Evolutionary conservation across 2,797 vertebrate species (phyloP).

Genomic region (Halcyon smyrnensis): DNA sequence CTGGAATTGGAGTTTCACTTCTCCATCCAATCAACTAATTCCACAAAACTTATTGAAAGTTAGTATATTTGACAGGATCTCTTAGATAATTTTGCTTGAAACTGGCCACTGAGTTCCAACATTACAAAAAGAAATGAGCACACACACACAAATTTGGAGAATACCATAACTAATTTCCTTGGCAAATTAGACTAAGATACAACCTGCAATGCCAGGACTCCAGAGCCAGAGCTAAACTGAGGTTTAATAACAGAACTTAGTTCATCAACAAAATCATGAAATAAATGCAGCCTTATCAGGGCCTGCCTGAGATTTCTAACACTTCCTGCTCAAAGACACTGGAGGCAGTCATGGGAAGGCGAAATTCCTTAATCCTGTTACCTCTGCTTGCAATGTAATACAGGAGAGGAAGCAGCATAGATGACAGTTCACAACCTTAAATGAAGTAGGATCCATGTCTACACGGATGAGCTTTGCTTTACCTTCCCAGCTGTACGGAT

Average conservation of each 20-base stretch:
- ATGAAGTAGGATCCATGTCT: not conserved
- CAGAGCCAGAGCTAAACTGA: not conserved
- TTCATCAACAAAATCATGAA: not conserved
- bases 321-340: not conserved
- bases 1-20: not conserved
- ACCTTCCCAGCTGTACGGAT: not conserved
- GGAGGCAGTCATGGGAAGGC: not conserved
- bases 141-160: not conserved
- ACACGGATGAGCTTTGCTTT: not conserved
- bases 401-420: not conserved
- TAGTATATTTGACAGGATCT: not conserved
- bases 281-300: not conserved
- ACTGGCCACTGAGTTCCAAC: not conserved
- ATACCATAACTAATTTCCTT: not conserved
- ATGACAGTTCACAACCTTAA: not conserved
- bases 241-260: not conserved
- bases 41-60: not conserved
- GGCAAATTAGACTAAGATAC: not conserved
- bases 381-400: not conserved
- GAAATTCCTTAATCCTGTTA: not conserved
- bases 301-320: not conserved
- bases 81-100: not conserved
- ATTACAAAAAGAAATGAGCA: not conserved
- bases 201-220: not conserved
- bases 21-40: not conserved